Evolutionary conservation across 2,888 invertebrate genomes (phyloP), one percentile per base, ranked within the genome.

Genomic region (Agrilus mali): DNA sequence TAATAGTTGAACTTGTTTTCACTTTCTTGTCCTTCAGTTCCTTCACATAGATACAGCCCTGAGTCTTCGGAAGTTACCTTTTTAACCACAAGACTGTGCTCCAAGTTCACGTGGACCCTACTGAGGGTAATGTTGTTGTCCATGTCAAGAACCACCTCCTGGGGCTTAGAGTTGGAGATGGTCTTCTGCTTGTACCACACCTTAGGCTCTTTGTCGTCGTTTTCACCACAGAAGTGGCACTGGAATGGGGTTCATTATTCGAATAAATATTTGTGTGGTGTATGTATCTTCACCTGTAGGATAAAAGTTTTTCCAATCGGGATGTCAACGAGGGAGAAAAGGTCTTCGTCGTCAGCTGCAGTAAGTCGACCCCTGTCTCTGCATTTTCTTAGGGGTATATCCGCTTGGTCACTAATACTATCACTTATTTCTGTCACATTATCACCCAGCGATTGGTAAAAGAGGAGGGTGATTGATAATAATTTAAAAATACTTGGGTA

Each of bases 1-100:
- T 69, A 64, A 50, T 69, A 74, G 55, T 70, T 71, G 47, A 61
- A 70, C 55, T 69, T 68, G 32, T 69, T 63, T 35, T 66, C 58
- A 10, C 47, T 46, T 41, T 68, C 63, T 39, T 65, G 57, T 4
- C 60, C 57, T 44, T 66, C 63, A n/a, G 59, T 52, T 13, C 69
- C 66, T 46, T 66, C 63, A 46, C 75, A 75, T 42, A 64, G 67
- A 57, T 75, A 75, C 50, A 72, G 58, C 1, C 72, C 73, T 3
- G 61, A 55, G 51, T 75, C 74, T 5, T 57, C 46, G 0, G 39
- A 27, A 1, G 58, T 53, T 14, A 73, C 57, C 48, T 67, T 60
- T 44, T 59, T 61, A 36, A 75, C 65, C 3, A 68, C 61, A 36
- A 75, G 59, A 22, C 68, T 65, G 49, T 70, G 70, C 10, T 71